Evolutionary conservation across 2,797 vertebrate genomes (phyloP).

Genomic region (Cyclopterus lumpus): DNA sequence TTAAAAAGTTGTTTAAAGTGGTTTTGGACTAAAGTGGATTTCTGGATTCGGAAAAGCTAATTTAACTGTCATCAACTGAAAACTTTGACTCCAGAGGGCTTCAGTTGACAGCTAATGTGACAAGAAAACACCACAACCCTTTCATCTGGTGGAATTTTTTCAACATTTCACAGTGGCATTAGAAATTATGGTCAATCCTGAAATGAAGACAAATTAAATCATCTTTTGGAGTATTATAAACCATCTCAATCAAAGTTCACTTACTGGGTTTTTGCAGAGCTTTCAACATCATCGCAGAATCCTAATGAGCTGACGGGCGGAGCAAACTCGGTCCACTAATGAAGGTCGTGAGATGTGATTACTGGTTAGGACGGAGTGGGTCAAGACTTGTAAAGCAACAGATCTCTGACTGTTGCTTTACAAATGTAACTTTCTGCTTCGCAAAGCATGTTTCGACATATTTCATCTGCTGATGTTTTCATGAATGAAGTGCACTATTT

Average conservation of each 20-base stretch:
- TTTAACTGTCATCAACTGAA: slow-evolving; percentile 9
- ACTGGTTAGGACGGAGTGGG: background rate
- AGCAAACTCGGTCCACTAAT: background rate
- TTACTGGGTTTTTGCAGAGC: background rate
- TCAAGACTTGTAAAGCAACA: background rate
- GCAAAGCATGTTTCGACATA: slow-evolving; percentile 2
- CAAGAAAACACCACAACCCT: background rate
- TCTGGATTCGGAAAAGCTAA: background rate
- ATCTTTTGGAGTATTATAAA: background rate
- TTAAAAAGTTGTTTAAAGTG: background rate
- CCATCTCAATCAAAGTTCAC: background rate
- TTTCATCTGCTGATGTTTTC: background rate
- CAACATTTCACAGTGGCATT: background rate
- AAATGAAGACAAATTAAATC: background rate
- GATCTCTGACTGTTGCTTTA: background rate
- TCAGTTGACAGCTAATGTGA: slow-evolving; percentile 21
- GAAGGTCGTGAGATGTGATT: background rate
- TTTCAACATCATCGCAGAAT: background rate
- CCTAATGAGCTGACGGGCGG: background rate
- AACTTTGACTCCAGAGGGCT: slow-evolving; percentile 18
- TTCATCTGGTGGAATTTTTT: slow-evolving; percentile 17
- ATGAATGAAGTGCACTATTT: slow-evolving; percentile 14
- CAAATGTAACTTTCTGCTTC: background rate
- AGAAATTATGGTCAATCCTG: background rate
- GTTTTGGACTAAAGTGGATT: background rate